phyloP scores from a whole-genome alignment of 2,113 vertebrate genomes.

The Sterrhoptilus dennistouni region DNA sequence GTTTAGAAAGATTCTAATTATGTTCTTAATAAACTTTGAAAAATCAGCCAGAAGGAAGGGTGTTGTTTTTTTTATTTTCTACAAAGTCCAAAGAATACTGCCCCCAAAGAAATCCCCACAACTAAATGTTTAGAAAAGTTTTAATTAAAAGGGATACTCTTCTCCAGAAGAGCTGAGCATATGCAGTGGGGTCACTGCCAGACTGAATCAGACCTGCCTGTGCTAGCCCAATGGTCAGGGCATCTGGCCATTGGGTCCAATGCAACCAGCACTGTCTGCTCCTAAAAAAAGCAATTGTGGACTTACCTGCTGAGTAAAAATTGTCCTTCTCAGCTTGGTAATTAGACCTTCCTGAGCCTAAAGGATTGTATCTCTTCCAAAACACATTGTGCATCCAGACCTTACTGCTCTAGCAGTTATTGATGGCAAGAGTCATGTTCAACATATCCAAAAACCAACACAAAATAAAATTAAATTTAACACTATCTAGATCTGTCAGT shows the following conservation, averaged over 20 bases:
- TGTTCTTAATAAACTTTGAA: not conserved
- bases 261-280: not conserved
- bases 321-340: not conserved
- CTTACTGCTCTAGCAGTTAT: not conserved
- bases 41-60: not conserved
- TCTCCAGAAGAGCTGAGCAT: not conserved
- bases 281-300: not conserved
- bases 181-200: not conserved
- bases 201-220: not conserved
- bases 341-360: not conserved
- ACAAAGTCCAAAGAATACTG: not conserved
- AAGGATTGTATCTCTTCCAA: not conserved
- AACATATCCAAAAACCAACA: not conserved
- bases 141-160: not conserved
- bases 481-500: not conserved
- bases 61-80: not conserved
- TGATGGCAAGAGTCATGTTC: not conserved
- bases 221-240: not conserved
- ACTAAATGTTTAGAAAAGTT: not conserved
- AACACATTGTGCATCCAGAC: not conserved
- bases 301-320: not conserved
- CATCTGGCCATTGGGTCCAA: not conserved
- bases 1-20: not conserved
- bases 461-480: not conserved
- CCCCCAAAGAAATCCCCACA: not conserved